A percentile compares a stretch with the other conserved stretches of the same genome.
Evolutionary conservation across 2,113 vertebrate species (phyloP).

Genomic region (Vidua macroura): DNA sequence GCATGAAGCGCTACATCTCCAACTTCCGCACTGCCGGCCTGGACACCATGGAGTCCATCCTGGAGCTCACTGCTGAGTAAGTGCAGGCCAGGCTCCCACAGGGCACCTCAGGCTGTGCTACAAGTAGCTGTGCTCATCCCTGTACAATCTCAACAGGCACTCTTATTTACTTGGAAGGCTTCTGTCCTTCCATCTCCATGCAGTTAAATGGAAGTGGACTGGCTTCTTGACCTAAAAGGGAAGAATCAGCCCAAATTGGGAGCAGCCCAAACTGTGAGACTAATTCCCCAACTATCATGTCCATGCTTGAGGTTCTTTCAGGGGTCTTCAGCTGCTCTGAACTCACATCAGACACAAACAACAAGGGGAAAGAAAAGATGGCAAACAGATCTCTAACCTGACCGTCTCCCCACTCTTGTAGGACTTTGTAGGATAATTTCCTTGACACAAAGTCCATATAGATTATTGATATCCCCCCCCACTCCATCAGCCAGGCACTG

Average conservation of each 20-base stretch:
- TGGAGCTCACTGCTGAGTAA: slow-evolving; percentile 78
- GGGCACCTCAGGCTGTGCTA: background rate
- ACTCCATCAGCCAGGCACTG: background rate
- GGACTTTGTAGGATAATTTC: background rate
- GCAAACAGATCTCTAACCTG: background rate
- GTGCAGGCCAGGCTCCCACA: background rate
- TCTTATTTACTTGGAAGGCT: background rate
- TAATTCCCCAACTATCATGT: background rate
- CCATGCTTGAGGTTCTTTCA: background rate
- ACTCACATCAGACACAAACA: background rate
- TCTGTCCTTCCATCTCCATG: background rate
- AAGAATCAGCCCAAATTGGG: background rate
- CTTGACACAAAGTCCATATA: background rate
- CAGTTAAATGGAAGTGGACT: background rate
- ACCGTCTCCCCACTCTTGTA: background rate
- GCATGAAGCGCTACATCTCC: slow-evolving; percentile 78
- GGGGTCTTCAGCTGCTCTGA: background rate
- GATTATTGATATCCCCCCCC: background rate
- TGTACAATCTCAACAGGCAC: background rate
- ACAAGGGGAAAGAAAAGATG: background rate
- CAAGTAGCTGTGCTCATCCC: background rate
- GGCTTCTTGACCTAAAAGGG: background rate
- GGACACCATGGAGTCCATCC: slow-evolving; percentile 78
- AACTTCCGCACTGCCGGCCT: slow-evolving; percentile 76
- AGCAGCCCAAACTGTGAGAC: background rate